Base-by-base conservation (phyloP, 2,888 invertebrate species). In the Coleophora deauratella region DNA sequence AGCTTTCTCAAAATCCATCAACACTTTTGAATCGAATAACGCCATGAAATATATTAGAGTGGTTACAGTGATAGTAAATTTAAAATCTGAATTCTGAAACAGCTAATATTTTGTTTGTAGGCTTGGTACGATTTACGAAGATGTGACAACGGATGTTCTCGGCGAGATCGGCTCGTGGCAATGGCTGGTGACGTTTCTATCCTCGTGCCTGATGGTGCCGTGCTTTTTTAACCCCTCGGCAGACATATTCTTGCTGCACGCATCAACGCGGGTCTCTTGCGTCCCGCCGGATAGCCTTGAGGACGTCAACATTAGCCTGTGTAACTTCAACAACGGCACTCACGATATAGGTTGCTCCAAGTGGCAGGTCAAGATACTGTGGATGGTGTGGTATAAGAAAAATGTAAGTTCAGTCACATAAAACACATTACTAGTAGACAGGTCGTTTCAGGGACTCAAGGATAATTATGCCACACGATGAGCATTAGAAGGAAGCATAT, bases 151-250 rank as follows among this genome's bases (percentile, higher is more conserved):
- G 1, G 79, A 84, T 37, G 74, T 81, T 6, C 49, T 81, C 15
- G 84, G 82, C 7, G 62, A 61, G 33, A 80, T 82, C 13, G 84
- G 84, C 1, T 46, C 62, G 1, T 84, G 82, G 84, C 84, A 84
- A 54, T 81, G 79, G 74, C 50, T 81, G 32, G 70, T 81, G 7
- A 79, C 81, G 9, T 51, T 77, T 3, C 45, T 74, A 1, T 63
- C 72, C n/a, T 62, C 72, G 0, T 46, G 62, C 1, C 52, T 75
- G 6, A 68, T 67, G 62, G 44, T 65, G 34, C 64, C 75, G 2
- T 55, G 68, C 13, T 51, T 80, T 38, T 74, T 80, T 44, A 71
- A 76, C 47, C 71, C 73, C 35, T 69, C 74, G 43, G 76, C 73
- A 54, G 74, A 84, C 37, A 71, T 75, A 45, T 71, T 76, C 35